Conservation (phyloP, 2,113 vertebrate genomes). For the Pluvialis apricaria region DNA sequence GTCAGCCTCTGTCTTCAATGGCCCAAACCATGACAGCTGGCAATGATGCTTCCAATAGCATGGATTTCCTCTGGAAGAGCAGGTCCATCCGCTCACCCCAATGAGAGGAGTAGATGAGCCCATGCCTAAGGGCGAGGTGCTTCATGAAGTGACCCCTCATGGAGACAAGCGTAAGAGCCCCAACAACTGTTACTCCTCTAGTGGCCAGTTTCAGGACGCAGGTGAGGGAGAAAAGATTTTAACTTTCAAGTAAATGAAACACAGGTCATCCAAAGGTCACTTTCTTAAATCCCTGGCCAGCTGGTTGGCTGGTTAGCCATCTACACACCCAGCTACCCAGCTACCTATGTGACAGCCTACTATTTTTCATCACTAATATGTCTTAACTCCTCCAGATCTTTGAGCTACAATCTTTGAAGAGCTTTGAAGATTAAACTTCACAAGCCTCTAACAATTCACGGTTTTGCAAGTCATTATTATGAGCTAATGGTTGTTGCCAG, state of each 20-base stretch:
- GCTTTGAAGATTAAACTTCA: not conserved
- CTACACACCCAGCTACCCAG: not conserved
- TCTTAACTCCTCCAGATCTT: not conserved
- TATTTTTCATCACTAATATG: not conserved
- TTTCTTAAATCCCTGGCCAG: not conserved
- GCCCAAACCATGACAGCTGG: too few relatives aligned
- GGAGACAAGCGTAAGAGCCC: not conserved
- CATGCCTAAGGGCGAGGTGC: fast-evolving
- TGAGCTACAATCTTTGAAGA: not conserved
- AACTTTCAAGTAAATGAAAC: not conserved
- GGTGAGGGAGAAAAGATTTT: not conserved
- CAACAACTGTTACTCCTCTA: not conserved
- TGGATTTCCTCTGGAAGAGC: not conserved
- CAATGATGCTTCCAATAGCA: not conserved
- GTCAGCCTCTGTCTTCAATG: too few relatives aligned
- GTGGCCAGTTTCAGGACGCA: not conserved
- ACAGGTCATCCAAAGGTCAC: not conserved
- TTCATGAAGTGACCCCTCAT: not conserved
- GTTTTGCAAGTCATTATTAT: not conserved
- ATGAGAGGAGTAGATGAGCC: not conserved
- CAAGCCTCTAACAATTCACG: not conserved
- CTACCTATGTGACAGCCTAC: not conserved
- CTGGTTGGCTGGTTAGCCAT: not conserved
- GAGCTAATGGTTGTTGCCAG: not conserved
- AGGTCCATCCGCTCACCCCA: not conserved